These are phyloP conservation scores for Trinorchestia longiramus DNA, from an alignment of 1,140 invertebrate species.

Conservation along the genomic window DNA sequence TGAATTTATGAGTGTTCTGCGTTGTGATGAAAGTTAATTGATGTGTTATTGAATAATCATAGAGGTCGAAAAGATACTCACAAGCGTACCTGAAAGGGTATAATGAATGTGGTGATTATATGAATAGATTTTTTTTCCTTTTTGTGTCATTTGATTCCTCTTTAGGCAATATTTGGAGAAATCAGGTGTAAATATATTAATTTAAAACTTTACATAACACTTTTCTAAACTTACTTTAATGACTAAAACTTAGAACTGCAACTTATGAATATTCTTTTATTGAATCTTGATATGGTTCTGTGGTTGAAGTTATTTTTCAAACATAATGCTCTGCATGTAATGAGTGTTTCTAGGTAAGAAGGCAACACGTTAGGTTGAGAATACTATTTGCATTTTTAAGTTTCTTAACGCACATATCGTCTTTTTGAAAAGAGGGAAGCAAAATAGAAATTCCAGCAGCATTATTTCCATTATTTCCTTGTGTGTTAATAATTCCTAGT, in stretches of 20 bases:
- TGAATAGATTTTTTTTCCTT: neutral
- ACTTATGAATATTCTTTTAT: neutral
- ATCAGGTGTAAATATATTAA: neutral
- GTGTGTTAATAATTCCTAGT: no score
- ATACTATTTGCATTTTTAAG: neutral
- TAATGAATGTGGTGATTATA: neutral
- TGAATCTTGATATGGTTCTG: neutral
- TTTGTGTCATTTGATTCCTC: neutral
- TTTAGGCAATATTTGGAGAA: neutral
- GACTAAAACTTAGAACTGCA: neutral
- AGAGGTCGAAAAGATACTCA: no score
- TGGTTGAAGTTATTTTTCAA: neutral
- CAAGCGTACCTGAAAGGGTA: neutral
- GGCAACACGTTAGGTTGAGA: neutral
- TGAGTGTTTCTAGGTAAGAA: neutral
- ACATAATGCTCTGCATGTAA: neutral
- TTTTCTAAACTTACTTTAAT: neutral
- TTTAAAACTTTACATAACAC: neutral
- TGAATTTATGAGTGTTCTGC: neutral
- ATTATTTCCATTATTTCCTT: no score
- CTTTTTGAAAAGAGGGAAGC: neutral
- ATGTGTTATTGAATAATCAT: no score
- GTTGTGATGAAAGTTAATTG: no score
- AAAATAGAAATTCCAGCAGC: no score
- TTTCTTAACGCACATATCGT: no score